Conservation (phyloP, 35 echinoderm and acorn worm genomes). For the Chiridota heheva region DNA sequence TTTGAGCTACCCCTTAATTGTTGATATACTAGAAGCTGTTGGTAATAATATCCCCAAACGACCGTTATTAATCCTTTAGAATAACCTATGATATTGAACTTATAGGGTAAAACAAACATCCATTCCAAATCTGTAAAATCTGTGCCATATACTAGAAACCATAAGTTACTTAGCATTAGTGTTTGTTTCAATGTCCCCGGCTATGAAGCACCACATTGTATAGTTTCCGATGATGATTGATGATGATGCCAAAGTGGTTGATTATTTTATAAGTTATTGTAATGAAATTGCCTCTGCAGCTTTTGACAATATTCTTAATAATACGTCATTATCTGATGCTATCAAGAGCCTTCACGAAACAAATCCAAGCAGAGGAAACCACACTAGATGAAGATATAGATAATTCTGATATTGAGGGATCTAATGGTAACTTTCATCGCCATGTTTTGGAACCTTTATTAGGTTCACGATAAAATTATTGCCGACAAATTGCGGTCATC, state of each 20-base stretch:
- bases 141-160: not conserved
- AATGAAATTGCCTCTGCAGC: not conserved
- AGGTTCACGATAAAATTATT: conserved; percentile 15
- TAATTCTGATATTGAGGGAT: not conserved
- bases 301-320: not conserved
- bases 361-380: not conserved
- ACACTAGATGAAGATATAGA: no score
- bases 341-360: not conserved
- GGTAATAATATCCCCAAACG: conserved; percentile 1
- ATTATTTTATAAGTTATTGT: conserved; percentile 11
- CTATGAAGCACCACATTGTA: not conserved
- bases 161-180: conserved; percentile 4
- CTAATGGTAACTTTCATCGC: not conserved
- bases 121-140: not conserved
- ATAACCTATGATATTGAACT: conserved; percentile 22
- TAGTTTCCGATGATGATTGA: conserved; percentile 35
- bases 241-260: not conserved
- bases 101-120: not conserved
- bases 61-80: not conserved
- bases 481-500: conserved; percentile 40
- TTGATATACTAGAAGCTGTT: conserved; percentile 13
- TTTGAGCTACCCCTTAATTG: not conserved
- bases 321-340: not conserved
- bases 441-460: not conserved
- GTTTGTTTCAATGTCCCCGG: conserved; percentile 22